phyloP scores from a whole-genome alignment of 1,140 invertebrate genomes.

The Trichomalopsis sarcophagae region DNA sequence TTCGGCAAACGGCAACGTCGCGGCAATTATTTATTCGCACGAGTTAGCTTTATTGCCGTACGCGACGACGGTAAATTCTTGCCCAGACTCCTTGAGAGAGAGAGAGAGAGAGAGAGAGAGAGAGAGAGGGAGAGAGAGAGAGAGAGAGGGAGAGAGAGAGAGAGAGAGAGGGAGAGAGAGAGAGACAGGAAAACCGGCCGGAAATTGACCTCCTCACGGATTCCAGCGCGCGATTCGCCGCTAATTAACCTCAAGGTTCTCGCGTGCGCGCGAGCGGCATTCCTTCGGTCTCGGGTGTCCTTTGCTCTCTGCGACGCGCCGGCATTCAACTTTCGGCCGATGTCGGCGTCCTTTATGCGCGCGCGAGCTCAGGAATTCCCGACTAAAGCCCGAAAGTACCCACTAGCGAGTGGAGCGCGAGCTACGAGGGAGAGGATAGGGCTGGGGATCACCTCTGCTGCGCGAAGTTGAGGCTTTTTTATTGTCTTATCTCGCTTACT shows the following conservation, averaged over 20 bases:
- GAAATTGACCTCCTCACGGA: conserved; percentile 46
- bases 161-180: too few relatives aligned
- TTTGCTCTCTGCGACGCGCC: conserved; percentile 10
- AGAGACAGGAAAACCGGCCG: not conserved
- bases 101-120: too few relatives aligned
- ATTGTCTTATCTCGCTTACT: conserved; percentile 10
- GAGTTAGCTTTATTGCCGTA: conserved; percentile 15
- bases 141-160: too few relatives aligned
- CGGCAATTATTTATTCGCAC: conserved; percentile 36
- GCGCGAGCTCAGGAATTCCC: conserved; percentile 28
- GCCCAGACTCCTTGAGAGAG: not conserved
- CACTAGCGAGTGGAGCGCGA: not conserved
- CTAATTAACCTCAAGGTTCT: conserved; percentile 48
- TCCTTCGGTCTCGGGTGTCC: conserved; percentile 29
- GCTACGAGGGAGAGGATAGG: not conserved
- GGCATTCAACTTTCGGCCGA: conserved; percentile 11
- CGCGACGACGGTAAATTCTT: conserved; percentile 15
- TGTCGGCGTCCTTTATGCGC: not conserved
- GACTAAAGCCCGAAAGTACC: conserved; percentile 9
- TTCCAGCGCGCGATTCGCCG: conserved; percentile 27
- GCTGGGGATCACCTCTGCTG: not conserved
- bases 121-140: too few relatives aligned
- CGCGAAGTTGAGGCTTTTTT: not conserved
- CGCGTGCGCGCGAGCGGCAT: not conserved
- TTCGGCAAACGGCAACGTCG: not conserved